phyloP scores from a whole-genome alignment of 2,797 vertebrate species.

The Tapera naevia region DNA sequence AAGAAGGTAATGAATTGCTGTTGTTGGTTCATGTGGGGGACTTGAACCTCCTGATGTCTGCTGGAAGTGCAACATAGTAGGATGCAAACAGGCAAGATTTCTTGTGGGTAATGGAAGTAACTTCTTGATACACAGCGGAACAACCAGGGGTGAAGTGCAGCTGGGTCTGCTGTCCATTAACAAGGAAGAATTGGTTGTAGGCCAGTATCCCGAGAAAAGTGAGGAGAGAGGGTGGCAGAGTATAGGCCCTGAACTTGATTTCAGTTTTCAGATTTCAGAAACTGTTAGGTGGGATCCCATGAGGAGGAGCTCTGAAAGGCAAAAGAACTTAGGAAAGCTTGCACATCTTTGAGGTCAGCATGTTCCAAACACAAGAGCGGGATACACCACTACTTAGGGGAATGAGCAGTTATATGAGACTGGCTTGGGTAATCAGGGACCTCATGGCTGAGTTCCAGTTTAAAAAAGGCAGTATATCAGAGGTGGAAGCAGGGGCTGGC shows the following conservation, averaged over 20 bases:
- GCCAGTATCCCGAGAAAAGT: not conserved
- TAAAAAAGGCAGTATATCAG: not conserved
- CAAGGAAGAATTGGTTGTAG: not conserved
- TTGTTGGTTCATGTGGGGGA: not conserved
- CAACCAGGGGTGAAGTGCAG: not conserved
- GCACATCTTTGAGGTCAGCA: not conserved
- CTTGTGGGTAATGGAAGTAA: not conserved
- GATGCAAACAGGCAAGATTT: not conserved
- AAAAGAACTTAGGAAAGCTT: not conserved
- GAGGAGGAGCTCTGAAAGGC: not conserved
- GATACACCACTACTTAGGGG: not conserved
- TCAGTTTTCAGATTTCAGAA: not conserved
- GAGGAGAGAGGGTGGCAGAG: not conserved
- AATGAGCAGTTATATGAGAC: not conserved
- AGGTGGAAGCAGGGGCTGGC: not conserved
- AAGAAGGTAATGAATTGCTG: not conserved
- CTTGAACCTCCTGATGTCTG: not conserved
- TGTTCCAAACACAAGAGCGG: not conserved
- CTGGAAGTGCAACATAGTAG: not conserved
- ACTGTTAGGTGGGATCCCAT: not conserved
- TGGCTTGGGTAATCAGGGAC: not conserved
- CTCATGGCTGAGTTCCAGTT: not conserved
- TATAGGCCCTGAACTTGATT: not conserved
- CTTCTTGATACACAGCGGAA: not conserved
- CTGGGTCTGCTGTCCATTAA: not conserved